Base-by-base conservation (phyloP, 2,888 invertebrate genomes). In the Enchytraeus crypticus region DNA sequence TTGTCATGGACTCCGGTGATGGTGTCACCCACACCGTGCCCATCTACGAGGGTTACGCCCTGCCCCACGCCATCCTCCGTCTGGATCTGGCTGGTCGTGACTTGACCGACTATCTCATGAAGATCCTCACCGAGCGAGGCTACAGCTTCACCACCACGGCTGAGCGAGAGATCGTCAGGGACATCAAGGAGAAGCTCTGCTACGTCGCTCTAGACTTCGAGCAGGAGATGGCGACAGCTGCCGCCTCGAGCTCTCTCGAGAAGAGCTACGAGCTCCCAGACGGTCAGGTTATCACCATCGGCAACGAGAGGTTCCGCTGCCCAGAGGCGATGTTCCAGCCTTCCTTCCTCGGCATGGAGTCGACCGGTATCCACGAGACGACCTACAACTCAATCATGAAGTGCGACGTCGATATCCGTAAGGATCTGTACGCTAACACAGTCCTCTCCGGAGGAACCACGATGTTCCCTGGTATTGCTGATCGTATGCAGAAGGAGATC, bases 401-500 rank as follows among this genome's bases (percentile, higher is more conserved):
- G 69, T 76, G 75, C 61, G 75, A 76, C 59, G 74, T 76, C 55
- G 75, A 76, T 64, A 77, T 77, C 70, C 69, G 76, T 65, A 76
- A 77, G 67, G 76, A 77, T 69, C 69, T 77, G 67, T 77, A 77
- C 65, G 73, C 75, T 67, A 77, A 77, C 70, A 78, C 88, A 71
- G 90, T 90, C 80, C 84, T 91, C 74, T 90, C 90, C 69, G 91
- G 91, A 70, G 92, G 92, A 75, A 90, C 90, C 83, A 92, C 92
- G 82, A 92, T 93, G 92, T 93, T 90, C 83, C 92, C 92, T 68
- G 89, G 93, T 84, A 92, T 93, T 80, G 92, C 92, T 71, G 93
- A 93, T 83, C 86, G 93, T 74, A 92, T 95, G 92, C 92, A 93
- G 83, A 93, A 92, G 82, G 93, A 93, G 84, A 92, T 92, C 83